These are phyloP conservation scores for Vombatus ursinus DNA, from an alignment of 2,113 vertebrate genomes.

Conservation along the genomic window DNA sequence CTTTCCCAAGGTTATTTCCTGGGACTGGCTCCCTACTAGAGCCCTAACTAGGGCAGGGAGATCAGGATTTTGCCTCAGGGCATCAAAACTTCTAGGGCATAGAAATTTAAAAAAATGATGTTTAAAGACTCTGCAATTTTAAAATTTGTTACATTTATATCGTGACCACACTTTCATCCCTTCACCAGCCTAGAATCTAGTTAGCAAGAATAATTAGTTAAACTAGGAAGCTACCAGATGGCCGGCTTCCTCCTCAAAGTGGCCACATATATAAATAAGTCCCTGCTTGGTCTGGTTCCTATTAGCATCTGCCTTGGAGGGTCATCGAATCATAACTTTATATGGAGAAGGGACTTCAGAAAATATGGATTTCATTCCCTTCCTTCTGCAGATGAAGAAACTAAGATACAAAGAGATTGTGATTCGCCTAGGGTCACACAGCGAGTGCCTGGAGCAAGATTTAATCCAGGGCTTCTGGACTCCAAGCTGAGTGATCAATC, in stretches of 20 bases:
- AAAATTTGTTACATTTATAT: background rate
- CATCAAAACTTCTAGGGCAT: background rate
- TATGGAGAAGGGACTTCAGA: background rate
- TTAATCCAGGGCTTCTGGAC: background rate
- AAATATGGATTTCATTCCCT: background rate
- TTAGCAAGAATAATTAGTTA: background rate
- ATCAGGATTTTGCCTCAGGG: background rate
- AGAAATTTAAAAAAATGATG: background rate
- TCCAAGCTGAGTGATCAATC: background rate
- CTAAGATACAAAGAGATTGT: background rate
- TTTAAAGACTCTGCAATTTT: background rate
- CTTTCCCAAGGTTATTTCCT: background rate
- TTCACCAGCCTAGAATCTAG: background rate
- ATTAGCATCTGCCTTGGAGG: background rate
- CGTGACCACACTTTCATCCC: background rate
- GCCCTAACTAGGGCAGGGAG: background rate
- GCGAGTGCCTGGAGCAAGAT: background rate
- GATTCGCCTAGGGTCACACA: background rate
- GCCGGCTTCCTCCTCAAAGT: background rate
- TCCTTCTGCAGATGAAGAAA: background rate
- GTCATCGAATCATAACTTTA: background rate
- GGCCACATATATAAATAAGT: background rate
- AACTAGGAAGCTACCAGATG: background rate
- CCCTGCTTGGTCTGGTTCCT: background rate
- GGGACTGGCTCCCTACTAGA: background rate